Conservation (phyloP, 1,140 invertebrate species). For the Aricia agestis region DNA sequence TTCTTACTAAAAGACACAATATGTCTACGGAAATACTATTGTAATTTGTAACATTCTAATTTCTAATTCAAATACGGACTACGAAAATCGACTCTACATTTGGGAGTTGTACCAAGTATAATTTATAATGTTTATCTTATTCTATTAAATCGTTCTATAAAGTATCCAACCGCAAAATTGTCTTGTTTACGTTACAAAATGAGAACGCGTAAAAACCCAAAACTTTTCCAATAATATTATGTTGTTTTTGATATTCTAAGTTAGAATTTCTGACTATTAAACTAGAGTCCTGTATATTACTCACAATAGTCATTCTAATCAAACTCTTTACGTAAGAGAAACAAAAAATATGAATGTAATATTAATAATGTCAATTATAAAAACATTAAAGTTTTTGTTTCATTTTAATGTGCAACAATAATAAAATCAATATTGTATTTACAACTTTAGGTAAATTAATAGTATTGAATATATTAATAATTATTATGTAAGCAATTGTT, state of each 20-base stretch:
- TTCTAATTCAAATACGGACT: too few species aligned
- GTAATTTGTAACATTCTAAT: too few species aligned
- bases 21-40: too few species aligned
- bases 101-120: too few species aligned
- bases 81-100: too few species aligned
- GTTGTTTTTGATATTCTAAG: not conserved
- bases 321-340: not conserved
- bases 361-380: not conserved
- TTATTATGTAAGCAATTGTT: too few species aligned
- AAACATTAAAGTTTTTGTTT: not conserved
- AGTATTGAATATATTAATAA: too few species aligned
- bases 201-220: not conserved
- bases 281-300: not conserved
- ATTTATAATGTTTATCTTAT: too few species aligned
- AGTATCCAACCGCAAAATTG: not conserved
- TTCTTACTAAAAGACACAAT: too few species aligned
- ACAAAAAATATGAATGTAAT: not conserved
- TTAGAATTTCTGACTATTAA: too few species aligned
- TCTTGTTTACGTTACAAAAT: not conserved
- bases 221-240: not conserved
- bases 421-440: too few species aligned
- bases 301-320: not conserved
- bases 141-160: not conserved
- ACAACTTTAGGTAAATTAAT: too few species aligned
- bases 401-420: not conserved